Percentiles rank a stretch among this genome's conserved stretches.
Evolutionary conservation across 2,888 invertebrate genomes (phyloP).

Genomic region (Xestia ashworthii): DNA sequence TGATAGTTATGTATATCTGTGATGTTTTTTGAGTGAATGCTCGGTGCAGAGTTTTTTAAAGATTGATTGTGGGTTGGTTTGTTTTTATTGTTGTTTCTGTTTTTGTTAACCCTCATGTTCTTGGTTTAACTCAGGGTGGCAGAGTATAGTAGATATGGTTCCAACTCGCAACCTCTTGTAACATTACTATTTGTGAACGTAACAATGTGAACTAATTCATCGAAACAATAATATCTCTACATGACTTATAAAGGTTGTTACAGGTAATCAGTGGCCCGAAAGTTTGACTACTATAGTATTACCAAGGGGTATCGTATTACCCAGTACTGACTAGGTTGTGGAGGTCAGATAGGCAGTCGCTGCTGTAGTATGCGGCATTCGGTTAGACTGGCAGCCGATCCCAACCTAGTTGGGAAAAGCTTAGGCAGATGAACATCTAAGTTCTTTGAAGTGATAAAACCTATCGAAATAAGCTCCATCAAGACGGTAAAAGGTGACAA

Average conservation of each 20-base stretch:
- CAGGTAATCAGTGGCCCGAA: too few species aligned
- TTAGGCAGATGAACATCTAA: not conserved
- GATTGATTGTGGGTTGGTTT: constrained; percentile 19
- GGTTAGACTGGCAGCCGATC: not conserved
- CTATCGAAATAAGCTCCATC: constrained; percentile 1
- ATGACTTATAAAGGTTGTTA: not conserved
- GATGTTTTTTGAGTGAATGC: not conserved
- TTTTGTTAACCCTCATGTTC: not conserved
- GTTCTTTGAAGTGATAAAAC: not conserved
- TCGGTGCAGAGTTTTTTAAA: constrained; percentile 6
- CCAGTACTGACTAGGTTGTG: too few species aligned
- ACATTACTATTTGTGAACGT: not conserved
- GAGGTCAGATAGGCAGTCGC: too few species aligned
- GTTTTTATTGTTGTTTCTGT: not conserved
- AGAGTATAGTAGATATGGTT: not conserved
- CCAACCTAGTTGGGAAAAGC: not conserved
- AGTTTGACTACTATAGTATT: too few species aligned
- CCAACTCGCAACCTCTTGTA: not conserved
- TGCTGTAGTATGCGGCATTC: too few species aligned
- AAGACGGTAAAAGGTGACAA: constrained; percentile 22
- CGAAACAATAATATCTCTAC: not conserved
- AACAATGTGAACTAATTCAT: not conserved
- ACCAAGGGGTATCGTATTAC: too few species aligned
- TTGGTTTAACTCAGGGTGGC: not conserved
- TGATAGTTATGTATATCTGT: constrained; percentile 11